Conservation (phyloP, 2,797 vertebrate species). For the Dicrostonyx torquatus region DNA sequence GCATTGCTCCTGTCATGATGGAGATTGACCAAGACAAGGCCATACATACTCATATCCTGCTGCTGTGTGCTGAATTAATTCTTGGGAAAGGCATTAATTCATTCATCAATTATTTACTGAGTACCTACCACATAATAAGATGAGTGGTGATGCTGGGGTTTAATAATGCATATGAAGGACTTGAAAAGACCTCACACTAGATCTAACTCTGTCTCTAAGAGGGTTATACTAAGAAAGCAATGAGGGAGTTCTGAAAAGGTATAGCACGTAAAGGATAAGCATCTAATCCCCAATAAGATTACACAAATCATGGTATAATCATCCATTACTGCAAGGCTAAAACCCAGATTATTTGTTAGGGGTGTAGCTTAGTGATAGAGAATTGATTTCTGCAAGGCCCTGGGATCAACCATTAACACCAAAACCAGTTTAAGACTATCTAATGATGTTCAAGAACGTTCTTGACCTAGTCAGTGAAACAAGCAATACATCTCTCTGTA, state of each 20-base stretch:
- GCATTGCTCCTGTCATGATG: background rate
- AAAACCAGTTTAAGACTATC: conserved; percentile 13
- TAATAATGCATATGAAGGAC: background rate
- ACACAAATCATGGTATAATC: conserved; percentile 9
- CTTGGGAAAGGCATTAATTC: background rate
- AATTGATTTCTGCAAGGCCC: background rate
- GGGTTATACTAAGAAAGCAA: background rate
- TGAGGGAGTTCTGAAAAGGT: background rate
- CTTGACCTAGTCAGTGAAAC: background rate
- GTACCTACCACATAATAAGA: background rate
- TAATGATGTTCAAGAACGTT: conserved; percentile 13
- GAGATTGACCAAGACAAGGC: background rate
- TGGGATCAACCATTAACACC: background rate
- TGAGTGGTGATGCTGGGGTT: background rate
- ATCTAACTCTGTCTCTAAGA: background rate
- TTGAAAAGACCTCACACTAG: conserved; percentile 41
- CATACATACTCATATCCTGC: background rate
- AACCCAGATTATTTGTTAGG: background rate
- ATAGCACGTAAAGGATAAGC: background rate
- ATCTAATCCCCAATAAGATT: background rate
- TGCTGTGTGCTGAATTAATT: background rate
- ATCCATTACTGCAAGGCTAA: background rate
- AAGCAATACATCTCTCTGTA: background rate
- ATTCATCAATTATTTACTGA: conserved; percentile 39
- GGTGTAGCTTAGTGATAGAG: background rate